Evolutionary conservation across 92 coral and sea anemone genomes (phyloP).

Genomic region (Phenganax stokvisi): DNA sequence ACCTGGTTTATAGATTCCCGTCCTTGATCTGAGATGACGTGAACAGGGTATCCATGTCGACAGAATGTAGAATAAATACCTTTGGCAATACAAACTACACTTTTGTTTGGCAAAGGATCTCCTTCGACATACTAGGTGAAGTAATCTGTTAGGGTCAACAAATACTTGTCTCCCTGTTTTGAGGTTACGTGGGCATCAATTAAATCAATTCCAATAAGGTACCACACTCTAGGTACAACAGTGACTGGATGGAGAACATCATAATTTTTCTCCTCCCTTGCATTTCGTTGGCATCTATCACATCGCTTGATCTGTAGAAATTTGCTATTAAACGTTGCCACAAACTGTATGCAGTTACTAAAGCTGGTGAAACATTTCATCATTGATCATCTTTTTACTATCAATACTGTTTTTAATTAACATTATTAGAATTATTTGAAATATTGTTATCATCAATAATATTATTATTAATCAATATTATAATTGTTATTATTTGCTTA

Average conservation of each 20-base stretch:
- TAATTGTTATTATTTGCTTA: too few relatives aligned
- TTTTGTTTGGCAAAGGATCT: constrained; percentile 31
- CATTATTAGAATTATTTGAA: too few relatives aligned
- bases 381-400: too few relatives aligned
- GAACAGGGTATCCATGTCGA: constrained; percentile 34
- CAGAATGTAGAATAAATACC: constrained; percentile 31
- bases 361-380: too few relatives aligned
- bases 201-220: constrained; percentile 47
- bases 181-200: constrained; percentile 29
- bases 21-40: constrained; percentile 40
- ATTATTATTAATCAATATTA: too few relatives aligned
- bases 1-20: constrained; percentile 45
- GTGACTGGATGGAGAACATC: constrained; percentile 46
- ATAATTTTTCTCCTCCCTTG: constrained; percentile 16
- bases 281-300: constrained; percentile 50
- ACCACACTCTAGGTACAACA: constrained; percentile 39
- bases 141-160: constrained; percentile 57
- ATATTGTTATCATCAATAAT: too few relatives aligned
- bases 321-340: too few relatives aligned
- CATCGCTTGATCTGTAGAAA: constrained; percentile 17
- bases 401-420: too few relatives aligned
- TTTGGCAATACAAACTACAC: constrained; percentile 38
- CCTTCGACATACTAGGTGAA: constrained; percentile 51
- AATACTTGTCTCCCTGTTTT: constrained; percentile 28
- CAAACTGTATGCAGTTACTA: too few relatives aligned